Conservation (phyloP, 2,888 invertebrate genomes). For the Sympetrum striolatum region DNA sequence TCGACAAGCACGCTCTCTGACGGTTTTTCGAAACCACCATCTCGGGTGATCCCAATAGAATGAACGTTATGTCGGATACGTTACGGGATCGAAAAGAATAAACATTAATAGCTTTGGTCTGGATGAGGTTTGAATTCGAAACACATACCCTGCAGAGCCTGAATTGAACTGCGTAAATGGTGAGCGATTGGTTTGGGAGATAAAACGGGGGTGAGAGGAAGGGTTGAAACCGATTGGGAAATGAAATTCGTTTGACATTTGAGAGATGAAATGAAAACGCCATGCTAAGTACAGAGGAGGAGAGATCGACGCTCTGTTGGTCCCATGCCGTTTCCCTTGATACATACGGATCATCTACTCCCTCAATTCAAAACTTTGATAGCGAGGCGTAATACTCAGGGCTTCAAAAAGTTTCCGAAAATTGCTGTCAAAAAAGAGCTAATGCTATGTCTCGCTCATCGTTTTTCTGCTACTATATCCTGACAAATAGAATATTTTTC, state of each 20-base stretch:
- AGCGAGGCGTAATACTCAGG: too few species aligned
- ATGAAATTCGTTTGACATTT: slow-evolving; percentile 20
- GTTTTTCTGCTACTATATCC: too few species aligned
- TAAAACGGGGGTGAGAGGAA: background rate
- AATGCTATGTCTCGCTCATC: too few species aligned
- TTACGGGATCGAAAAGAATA: background rate
- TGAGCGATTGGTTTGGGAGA: background rate
- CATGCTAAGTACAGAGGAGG: background rate
- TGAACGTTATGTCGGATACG: background rate
- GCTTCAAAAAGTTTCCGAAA: too few species aligned
- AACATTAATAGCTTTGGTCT: background rate
- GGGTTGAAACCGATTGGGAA: slow-evolving; percentile 7
- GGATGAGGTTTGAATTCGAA: background rate
- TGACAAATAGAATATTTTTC: too few species aligned
- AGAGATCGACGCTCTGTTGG: background rate
- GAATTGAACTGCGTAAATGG: background rate
- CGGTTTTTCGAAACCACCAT: background rate
- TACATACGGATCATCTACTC: background rate
- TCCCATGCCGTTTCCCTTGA: background rate
- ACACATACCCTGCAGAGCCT: background rate
- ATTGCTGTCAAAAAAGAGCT: too few species aligned
- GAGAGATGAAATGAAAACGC: background rate
- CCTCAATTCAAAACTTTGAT: too few species aligned
- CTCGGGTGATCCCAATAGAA: background rate
- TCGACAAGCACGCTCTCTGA: too few species aligned